Base-by-base conservation (phyloP, 1,140 invertebrate species). In the Ostrea denselamellosa region DNA sequence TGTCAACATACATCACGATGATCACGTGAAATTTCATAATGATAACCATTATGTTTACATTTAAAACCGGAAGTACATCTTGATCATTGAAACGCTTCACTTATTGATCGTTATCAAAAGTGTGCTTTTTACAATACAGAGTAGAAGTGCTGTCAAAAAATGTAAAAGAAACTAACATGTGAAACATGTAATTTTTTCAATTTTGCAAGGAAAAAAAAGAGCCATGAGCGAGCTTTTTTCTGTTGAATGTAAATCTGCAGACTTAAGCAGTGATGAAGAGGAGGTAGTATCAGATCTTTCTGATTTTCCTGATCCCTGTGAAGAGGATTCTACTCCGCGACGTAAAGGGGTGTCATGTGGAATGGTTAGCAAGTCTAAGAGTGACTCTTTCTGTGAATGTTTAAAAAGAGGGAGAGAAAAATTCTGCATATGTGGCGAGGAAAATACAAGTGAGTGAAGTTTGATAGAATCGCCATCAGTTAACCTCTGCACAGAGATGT, bases 361-460 rank as follows among this genome's bases (percentile, higher is more conserved):
- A 77, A 81, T 77, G 25, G 68, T 56, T 52, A 71, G 85, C 25
- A 89, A 89, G 52, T 85, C 84, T 3, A 89, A 87, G 83, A 71
- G 86, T 44, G 88, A 89, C 52, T 82, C 89, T n/a, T 89, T 87
- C 44, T 89, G 89, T 86, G 89, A 89, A 68, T 89, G 89, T 83
- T 68, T 87, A 25, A 89, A 89, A 54, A 85, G 71, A 53, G 85
- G 71, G 17, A 87, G 56, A 84, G 89, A 89, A 51, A 89, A 89
- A 83, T 77, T 85, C 0, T 89, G 89, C 58, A 56, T 22, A 25
- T 89, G 89, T 83, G 89, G 89, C 19, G 89, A 89, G 83, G 89
- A 89, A 87, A 86, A 89, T 83, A 87, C 83, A 28, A 83, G 88
- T 89, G 86, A 86, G 87, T n/a, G 56, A 85, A 56, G n/a, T 14